Evolutionary conservation across 1,140 invertebrate species (phyloP).

Genomic region (Halyomorpha halys): DNA sequence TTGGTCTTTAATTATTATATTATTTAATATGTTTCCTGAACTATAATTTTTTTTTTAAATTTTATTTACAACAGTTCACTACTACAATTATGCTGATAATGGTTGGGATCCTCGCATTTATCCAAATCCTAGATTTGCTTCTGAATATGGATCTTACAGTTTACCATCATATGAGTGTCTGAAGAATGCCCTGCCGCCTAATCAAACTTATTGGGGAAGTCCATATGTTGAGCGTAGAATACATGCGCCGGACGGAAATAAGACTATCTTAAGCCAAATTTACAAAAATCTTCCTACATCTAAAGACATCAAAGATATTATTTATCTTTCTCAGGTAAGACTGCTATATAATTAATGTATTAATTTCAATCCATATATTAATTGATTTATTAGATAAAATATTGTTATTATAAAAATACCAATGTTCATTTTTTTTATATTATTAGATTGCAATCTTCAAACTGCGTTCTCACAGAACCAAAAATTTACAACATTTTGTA

Average conservation of each 20-base stretch:
- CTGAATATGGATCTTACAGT: conserved; percentile 93
- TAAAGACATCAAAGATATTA: conserved; percentile 42
- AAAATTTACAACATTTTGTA: too few relatives aligned
- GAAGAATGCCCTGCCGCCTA: conserved; percentile 40
- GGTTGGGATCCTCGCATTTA: conserved; percentile 69
- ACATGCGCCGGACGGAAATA: conserved; percentile 64
- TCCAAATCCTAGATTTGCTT: conserved; percentile 74
- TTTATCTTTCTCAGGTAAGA: conserved; percentile 63
- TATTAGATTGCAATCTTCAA: too few relatives aligned
- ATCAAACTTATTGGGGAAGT: conserved; percentile 53
- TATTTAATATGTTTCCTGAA: too few relatives aligned
- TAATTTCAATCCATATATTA: too few relatives aligned
- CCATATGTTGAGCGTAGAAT: conserved; percentile 63
- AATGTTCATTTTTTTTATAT: too few relatives aligned
- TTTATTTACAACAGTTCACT: conserved; percentile 59
- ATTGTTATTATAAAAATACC: too few relatives aligned
- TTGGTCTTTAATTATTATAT: too few relatives aligned
- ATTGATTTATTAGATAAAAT: too few relatives aligned
- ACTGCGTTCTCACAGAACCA: too few relatives aligned
- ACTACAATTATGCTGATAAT: conserved; percentile 77
- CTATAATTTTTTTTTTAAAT: too few relatives aligned
- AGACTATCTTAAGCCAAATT: conserved; percentile 39
- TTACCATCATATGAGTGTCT: conserved; percentile 59
- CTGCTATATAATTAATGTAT: too few relatives aligned
- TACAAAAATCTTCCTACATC: conserved; percentile 23